Evolutionary conservation across 2,797 vertebrate genomes (phyloP), one percentile per base, ranked within the genome.

Genomic region (Alauda arvensis): DNA sequence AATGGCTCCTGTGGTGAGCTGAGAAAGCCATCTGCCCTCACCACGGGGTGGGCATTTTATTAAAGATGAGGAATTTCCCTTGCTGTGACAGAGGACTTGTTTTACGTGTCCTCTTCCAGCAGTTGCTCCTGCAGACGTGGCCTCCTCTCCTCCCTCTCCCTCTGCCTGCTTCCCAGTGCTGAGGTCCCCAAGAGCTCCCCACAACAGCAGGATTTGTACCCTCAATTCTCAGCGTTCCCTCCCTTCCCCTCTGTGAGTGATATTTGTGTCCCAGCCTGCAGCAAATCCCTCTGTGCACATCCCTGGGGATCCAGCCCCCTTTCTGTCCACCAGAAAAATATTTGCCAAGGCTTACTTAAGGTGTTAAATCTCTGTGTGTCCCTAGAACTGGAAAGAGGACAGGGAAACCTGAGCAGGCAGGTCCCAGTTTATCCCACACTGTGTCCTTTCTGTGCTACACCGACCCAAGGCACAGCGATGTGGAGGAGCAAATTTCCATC

Each of bases 21-120:
- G 82, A 56, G 49, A 70, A 62, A 74, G 53, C 40, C 6, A 2
- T 14, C 39, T 49, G 56, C 57, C 66, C 39, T 87, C 69, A 6
- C 56, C 21, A 43, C 0, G 0, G 20, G 11, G 10, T 12, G 15
- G 6, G 14, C 18, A n/a, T 70, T 83, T 39, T 8, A 31, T 42
- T 70, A 45, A 63, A 23, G 28, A 56, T 10, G 53, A 53, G 45
- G 55, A 63, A 46, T 62, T 31, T 65, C 18, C 46, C 39, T 53
- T 77, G 34, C 49, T 1, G 1, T 6, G 2, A 33, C 49, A 60
- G 31, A 4, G 10, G 74, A 31, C 3, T 83, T 29, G 28, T 77
- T 91, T 42, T 6, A 24, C 0, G 0, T 24, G 31, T 70, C 7
- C 33, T 69, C 14, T 69, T 77, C 43, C 25, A 43, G 40, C 14